Evolutionary conservation across 1,140 invertebrate genomes (phyloP), one percentile per base, ranked within the genome.

Genomic region (Conus betulinus): DNA sequence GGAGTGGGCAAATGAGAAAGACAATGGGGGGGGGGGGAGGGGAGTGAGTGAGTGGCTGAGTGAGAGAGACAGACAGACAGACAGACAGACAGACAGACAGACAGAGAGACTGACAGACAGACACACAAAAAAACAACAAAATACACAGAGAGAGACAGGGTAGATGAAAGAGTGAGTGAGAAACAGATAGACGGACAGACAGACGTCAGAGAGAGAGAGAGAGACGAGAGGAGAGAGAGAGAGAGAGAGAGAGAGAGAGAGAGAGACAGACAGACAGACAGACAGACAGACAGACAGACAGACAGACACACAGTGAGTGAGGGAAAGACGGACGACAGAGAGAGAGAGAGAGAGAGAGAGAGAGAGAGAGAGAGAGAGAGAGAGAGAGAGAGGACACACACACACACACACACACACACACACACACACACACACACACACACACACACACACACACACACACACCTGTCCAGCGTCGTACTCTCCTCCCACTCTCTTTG

Each of bases 151-250:
- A 87, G 5, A 81, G 76, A 81, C 11, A 81, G 76, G 79, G 5
- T 60, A 74, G 79, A 13, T 27, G 87, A 87, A 13, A 81, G 71
- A 81, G 8, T 25, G 87, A 87, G 17, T 3, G 52, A 81, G 17
- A 81, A 39, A 87, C 11, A 81, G 74, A 87, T 13, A 81, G 87
- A 87, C 7, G 81, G 52, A 81, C 3, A 81, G 76, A 87, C 11
- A 81, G 87, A 87, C 5, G 57, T 10, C 15, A 25, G 25, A 76
- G 52, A 87, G 17, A 52, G 39, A 87, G 13, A 25, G 39, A 87
- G 7, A 52, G 71, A 87, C 3, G 78, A 23, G 51, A 4, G 23
- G 71, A 87, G 27, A 76, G 51, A 78, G 67, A 76, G 71, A 87
- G 67, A 55, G 52, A 78, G 67, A 55, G 85, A 87, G 51, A 76